A percentile compares a stretch with the other conserved stretches of the same genome.
These are phyloP conservation scores for Spatulosminthurus flaviceps DNA, from an alignment of 2,888 invertebrate species.

Conservation along the genomic window DNA sequence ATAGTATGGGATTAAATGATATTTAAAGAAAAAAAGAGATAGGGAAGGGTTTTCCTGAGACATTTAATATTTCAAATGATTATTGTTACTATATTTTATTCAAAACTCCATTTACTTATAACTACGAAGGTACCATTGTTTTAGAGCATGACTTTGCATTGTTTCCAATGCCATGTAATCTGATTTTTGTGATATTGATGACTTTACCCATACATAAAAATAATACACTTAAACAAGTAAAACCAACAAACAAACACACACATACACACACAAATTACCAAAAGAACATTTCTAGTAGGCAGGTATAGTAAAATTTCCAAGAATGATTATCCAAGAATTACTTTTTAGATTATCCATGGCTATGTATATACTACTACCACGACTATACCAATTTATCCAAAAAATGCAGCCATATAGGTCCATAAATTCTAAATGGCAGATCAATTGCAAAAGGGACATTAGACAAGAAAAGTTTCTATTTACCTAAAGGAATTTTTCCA, in stretches of 20 bases:
- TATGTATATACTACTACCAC: neutral
- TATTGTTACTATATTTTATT: conserved; percentile 19
- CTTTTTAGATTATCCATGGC: neutral
- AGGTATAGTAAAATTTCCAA: conserved; percentile 25
- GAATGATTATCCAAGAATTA: neutral
- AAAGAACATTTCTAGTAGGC: neutral
- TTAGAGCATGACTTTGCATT: conserved; percentile 47
- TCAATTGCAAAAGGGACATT: neutral
- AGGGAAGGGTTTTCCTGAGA: neutral
- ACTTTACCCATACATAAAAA: conserved; percentile 56
- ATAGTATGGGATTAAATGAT: neutral
- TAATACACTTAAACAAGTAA: no score
- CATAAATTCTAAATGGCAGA: neutral
- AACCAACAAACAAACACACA: no score
- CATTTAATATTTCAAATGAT: conserved; percentile 23
- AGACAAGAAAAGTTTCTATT: neutral
- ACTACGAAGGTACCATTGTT: conserved; percentile 27
- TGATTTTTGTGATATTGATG: conserved; percentile 64
- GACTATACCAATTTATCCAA: no score
- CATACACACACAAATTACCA: neutral
- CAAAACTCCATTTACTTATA: conserved; percentile 20
- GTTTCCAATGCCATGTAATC: conserved; percentile 56
- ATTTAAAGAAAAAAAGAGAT: neutral
- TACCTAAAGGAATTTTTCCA: neutral
- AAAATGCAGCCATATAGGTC: no score